Evolutionary conservation across 1,140 invertebrate species (phyloP), one percentile per base, ranked within the genome.

Genomic region (Drosophila equinoxialis): DNA sequence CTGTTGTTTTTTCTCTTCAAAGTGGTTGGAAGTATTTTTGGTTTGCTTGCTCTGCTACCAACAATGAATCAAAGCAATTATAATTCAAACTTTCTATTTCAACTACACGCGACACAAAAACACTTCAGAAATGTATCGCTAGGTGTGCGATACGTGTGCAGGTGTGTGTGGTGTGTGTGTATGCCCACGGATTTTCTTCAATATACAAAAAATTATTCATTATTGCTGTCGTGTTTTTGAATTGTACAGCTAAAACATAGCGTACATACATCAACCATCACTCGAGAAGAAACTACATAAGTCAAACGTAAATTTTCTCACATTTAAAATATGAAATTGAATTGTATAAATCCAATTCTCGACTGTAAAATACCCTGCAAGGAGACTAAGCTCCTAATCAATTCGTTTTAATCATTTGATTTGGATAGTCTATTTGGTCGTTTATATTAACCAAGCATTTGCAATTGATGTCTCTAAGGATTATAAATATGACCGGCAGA

Each of bases 41-140:
- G 41, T 23, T 35, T 17, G 20, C 57, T 37, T 37, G 35, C 35
- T 37, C 35, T 37, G 35, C 35, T 10, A 35, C 60, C 35, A 63
- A 69, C 73, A 75, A 76, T 75, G 45, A 86, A 85, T 79, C 71
- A 82, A 87, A 76, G 66, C 79, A 85, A 83, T 85, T 85, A 75
- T 68, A 82, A 79, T 82, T 68, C 68, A 72, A 45, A 85, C 82
- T 87, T 85, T 85, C 82, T 78, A 79, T 85, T 85, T 78, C 62
- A 62, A 67, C 42, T 61, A 73, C 82, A 85, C 75, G 82, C 83
- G 79, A 85, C 82, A 86, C 58, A 45, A 60, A 57, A 30, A 57
- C 10, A 61, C 60, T 42, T 62, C 35, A 76, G 17, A 42, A 66
- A 78, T 65, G 45, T 69, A 45, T 23, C 7, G 48, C 14, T 54